Evolutionary conservation across 2,797 vertebrate genomes (phyloP).

Genomic region (Dipus sagitta): DNA sequence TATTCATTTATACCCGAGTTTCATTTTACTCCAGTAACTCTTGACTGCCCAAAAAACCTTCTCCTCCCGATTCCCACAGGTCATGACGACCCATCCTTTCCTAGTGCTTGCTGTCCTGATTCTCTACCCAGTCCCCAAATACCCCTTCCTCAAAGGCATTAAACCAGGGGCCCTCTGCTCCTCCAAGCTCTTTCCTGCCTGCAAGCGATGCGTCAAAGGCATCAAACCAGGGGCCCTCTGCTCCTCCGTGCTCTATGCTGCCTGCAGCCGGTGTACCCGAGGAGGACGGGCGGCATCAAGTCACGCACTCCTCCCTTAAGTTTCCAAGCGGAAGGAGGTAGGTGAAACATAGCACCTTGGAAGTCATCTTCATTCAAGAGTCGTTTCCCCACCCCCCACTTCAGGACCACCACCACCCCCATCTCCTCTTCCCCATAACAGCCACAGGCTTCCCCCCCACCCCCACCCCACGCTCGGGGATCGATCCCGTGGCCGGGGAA

Average conservation of each 20-base stretch:
- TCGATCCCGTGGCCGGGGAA: too few relatives aligned
- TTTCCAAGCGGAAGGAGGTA: neutral
- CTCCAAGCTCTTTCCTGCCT: neutral
- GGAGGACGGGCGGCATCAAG: too few relatives aligned
- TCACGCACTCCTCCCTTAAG: neutral
- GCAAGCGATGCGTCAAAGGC: neutral
- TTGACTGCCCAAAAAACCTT: neutral
- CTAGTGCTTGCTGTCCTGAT: neutral
- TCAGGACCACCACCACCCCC: too few relatives aligned
- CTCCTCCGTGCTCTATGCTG: neutral
- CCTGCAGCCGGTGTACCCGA: too few relatives aligned
- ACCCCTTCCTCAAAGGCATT: neutral
- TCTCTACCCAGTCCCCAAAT: neutral
- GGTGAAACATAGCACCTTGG: neutral
- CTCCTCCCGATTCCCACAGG: neutral
- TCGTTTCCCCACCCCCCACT: neutral
- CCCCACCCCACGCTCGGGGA: too few relatives aligned
- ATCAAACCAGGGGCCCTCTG: neutral
- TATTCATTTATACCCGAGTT: neutral
- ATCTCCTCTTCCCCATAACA: too few relatives aligned
- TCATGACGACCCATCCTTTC: neutral
- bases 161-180: neutral
- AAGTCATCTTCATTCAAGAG: neutral
- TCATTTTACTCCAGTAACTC: neutral
- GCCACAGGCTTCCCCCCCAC: too few relatives aligned